Evolutionary conservation across 1,140 invertebrate genomes (phyloP).

Genomic region (Drosophila ficusphila): DNA sequence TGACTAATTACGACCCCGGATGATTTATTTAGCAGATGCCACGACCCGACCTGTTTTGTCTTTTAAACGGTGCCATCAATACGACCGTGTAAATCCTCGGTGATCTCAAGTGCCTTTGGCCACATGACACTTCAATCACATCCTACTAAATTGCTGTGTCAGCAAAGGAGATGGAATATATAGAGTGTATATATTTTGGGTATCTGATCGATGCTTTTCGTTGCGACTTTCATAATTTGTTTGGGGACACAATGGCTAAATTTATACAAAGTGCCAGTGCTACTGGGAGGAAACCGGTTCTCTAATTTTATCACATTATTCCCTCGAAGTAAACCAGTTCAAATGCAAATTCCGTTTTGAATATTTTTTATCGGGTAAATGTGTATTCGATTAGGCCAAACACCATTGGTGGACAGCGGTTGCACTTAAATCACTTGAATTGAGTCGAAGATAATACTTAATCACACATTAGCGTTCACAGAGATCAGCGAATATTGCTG

Average conservation of each 20-base stretch:
- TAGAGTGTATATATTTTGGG: constrained; percentile 27
- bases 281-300: constrained; percentile 57
- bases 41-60: constrained; percentile 56
- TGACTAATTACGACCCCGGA: constrained; percentile 79
- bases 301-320: constrained; percentile 16
- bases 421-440: constrained; percentile 38
- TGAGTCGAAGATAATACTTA: constrained; percentile 21
- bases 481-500: constrained; percentile 7
- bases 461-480: constrained; percentile 24
- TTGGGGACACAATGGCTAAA: constrained; percentile 41
- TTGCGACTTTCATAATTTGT: constrained; percentile 48
- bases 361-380: constrained; percentile 22
- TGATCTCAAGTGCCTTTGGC: constrained; percentile 26
- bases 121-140: constrained; percentile 34
- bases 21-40: constrained; percentile 78
- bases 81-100: background rate
- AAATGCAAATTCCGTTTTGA: constrained; percentile 22
- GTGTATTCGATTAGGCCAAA: constrained; percentile 37
- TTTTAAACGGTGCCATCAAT: constrained; percentile 66
- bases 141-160: constrained; percentile 34
- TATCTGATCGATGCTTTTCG: constrained; percentile 50
- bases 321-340: constrained; percentile 30
- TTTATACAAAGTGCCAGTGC: constrained; percentile 58
- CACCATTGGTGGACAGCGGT: constrained; percentile 39
- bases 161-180: constrained; percentile 29